These are phyloP conservation scores for Ormyrus nitidulus DNA, from an alignment of 2,888 invertebrate species.

Conservation along the genomic window DNA sequence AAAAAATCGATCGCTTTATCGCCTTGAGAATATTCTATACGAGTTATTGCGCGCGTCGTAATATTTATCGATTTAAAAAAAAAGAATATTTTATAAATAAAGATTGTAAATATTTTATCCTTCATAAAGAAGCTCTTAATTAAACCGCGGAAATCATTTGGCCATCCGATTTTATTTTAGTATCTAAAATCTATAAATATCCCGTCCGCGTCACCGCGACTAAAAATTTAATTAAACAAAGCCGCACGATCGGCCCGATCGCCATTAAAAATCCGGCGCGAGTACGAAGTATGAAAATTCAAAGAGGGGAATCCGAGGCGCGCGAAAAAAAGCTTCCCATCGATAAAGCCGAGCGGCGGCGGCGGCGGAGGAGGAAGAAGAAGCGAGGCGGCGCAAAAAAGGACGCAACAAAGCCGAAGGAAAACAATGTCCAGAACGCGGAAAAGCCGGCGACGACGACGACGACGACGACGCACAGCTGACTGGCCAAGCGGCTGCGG, in stretches of 20 bases:
- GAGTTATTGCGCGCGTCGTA: too few relatives aligned
- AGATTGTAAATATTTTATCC: too few relatives aligned
- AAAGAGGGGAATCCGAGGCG: background rate
- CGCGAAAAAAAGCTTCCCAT: background rate
- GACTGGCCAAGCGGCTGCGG: constrained; percentile 29
- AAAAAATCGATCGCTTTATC: constrained; percentile 7
- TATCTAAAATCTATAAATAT: too few relatives aligned
- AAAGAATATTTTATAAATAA: too few relatives aligned
- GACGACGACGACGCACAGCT: constrained; percentile 41
- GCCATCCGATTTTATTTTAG: too few relatives aligned
- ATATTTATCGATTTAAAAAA: too few relatives aligned
- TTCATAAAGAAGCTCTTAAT: too few relatives aligned
- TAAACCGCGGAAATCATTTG: too few relatives aligned
- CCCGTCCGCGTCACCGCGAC: too few relatives aligned
- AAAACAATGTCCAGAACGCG: constrained; percentile 55
- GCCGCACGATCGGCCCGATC: too few relatives aligned
- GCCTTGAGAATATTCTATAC: background rate
- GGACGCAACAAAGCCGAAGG: constrained; percentile 37
- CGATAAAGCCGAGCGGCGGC: background rate
- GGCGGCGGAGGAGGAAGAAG: background rate
- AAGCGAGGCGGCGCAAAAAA: background rate
- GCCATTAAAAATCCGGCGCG: background rate
- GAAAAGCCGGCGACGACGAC: constrained; percentile 31
- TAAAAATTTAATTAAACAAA: too few relatives aligned
- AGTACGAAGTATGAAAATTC: background rate